Conservation (phyloP, 2,888 invertebrate species). For the Herminia tarsipennalis region DNA sequence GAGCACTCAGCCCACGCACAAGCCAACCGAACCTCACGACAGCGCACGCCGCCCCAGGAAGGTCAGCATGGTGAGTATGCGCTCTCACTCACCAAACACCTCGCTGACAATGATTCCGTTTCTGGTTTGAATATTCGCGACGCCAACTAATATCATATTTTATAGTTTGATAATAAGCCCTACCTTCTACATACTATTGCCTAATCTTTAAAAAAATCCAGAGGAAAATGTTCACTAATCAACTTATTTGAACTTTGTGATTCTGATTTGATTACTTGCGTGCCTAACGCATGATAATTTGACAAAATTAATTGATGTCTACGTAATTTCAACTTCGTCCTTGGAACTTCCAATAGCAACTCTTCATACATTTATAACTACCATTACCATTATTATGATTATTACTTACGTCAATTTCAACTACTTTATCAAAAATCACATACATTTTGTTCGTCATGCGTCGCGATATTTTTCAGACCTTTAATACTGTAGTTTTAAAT, state of each 20-base stretch:
- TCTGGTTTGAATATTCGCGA: slow-evolving; percentile 9
- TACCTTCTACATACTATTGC: too few species aligned
- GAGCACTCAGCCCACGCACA: slow-evolving; percentile 91
- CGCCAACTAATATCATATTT: neutral
- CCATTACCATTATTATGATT: too few species aligned
- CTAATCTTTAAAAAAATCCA: too few species aligned
- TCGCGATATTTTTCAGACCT: slow-evolving; percentile 5
- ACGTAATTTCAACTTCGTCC: too few species aligned
- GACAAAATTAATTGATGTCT: too few species aligned
- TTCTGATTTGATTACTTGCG: too few species aligned
- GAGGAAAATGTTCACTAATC: too few species aligned
- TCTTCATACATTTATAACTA: too few species aligned
- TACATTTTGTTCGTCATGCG: slow-evolving; percentile 4
- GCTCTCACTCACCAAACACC: slow-evolving; percentile 56
- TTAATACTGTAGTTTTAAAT: neutral
- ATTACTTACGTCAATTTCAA: neutral
- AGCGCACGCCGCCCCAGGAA: slow-evolving; percentile 88
- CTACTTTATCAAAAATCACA: neutral
- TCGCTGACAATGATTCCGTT: slow-evolving; percentile 73
- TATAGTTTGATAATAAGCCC: too few species aligned
- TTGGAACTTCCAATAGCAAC: too few species aligned
- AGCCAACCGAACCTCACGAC: slow-evolving; percentile 85
- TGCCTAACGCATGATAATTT: too few species aligned
- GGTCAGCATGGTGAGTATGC: slow-evolving; percentile 96
- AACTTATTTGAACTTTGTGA: too few species aligned